Base-by-base conservation (phyloP, 2,888 invertebrate species). In the Eupithecia vulgata region DNA sequence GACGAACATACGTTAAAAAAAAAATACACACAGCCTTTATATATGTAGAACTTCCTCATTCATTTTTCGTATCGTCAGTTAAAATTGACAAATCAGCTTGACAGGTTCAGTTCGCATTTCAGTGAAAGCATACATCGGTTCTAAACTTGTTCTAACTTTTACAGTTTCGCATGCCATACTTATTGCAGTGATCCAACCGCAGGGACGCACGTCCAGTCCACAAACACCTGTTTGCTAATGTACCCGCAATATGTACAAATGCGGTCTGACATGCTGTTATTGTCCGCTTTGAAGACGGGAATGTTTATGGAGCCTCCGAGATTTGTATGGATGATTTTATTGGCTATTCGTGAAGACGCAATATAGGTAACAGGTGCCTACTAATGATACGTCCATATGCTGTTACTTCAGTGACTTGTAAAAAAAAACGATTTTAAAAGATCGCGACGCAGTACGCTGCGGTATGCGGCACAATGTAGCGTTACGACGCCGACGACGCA, bases 201-300 rank as follows among this genome's bases (percentile, higher is more conserved):
- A 59, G 25, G 17, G 21, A 21, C 17, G 15, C 21, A 37, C 59
- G 17, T 25, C 35, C 37, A 67, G 7, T 7, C 37, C 37, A 37
- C 37, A 37, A 1, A 30, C 79, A 83, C 82, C 80, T 83, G 83
- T 80, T 78, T 73, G 70, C 72, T 77, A 78, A 81, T 79, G 72
- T 71, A 76, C 74, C 71, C 65, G 76, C 70, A 79, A 73, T 76
- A 76, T 78, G 76, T 72, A 76, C 73, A 67, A 68, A 70, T 57
- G 83, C 67, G 77, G 71, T 61, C 48, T 40, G 57, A 62, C 21
- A 69, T 62, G 45, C 42, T 30, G 69, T 69, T 69, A 61, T 21
- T 68, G 57, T 57, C 45, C 45, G 10, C 64, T 37, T 64, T 64
- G 37, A 61, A 34, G 61, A 61, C 34, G 5, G 21, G 30, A 67